These are phyloP conservation scores for Pangasius krempfi DNA, from an alignment of 2,797 vertebrate genomes.

Conservation along the genomic window DNA sequence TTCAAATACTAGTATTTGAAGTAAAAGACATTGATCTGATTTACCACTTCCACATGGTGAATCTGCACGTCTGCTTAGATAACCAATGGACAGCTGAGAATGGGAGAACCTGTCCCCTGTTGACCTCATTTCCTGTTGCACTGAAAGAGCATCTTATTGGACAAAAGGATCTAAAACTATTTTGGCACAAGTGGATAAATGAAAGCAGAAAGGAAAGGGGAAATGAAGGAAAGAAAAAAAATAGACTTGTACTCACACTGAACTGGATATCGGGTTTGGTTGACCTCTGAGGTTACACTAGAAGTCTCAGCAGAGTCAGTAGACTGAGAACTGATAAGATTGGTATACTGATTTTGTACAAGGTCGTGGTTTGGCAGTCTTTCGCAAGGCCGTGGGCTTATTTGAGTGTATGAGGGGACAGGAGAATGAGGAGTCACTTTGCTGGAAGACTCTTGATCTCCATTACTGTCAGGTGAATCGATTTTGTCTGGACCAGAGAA, in stretches of 20 bases:
- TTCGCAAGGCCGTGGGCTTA: slow-evolving; percentile 23
- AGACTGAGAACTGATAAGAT: slow-evolving; percentile 3
- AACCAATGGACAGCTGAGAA: slow-evolving; percentile 25
- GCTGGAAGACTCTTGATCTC: slow-evolving; percentile 1
- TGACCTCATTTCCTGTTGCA: slow-evolving; percentile 19
- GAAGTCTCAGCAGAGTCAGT: slow-evolving; percentile 7
- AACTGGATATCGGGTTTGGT: neutral
- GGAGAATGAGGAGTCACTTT: slow-evolving; percentile 22
- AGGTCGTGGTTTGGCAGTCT: neutral
- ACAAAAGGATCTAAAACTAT: neutral
- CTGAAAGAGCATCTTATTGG: neutral
- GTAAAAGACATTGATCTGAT: slow-evolving; percentile 6
- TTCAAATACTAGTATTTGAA: neutral
- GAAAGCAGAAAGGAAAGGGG: neutral
- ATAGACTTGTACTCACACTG: neutral
- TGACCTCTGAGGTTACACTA: neutral
- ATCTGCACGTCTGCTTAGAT: slow-evolving; percentile 29
- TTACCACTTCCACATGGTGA: slow-evolving; percentile 46
- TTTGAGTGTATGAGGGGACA: slow-evolving; percentile 18
- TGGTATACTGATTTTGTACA: neutral
- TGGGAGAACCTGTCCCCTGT: slow-evolving; percentile 3
- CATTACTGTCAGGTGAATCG: neutral
- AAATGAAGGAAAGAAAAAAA: neutral
- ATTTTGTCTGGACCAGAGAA: slow-evolving; percentile 1
- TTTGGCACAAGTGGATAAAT: neutral